Evolutionary conservation across 2,113 vertebrate species (phyloP).

Genomic region (Penelope pileata): DNA sequence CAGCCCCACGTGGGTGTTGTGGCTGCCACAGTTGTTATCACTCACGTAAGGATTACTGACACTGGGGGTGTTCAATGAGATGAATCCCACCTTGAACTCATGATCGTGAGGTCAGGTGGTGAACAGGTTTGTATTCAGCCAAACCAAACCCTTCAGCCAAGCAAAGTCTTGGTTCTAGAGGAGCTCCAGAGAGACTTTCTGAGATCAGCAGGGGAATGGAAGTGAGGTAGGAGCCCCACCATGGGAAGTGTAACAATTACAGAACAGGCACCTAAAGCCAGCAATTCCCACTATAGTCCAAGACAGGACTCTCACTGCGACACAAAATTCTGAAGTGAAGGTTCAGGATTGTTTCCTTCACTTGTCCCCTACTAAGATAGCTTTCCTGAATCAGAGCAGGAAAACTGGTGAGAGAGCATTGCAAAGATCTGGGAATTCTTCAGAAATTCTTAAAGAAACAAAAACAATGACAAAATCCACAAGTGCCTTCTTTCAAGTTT

Average conservation of each 20-base stretch:
- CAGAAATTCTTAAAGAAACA: background rate
- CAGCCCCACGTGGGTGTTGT: background rate
- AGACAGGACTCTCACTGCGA: background rate
- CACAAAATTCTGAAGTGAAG: background rate
- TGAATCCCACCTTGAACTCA: background rate
- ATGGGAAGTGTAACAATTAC: background rate
- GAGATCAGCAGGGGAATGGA: background rate
- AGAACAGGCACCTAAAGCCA: background rate
- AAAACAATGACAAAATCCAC: background rate
- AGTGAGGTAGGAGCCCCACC: background rate
- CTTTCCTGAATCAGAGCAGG: background rate
- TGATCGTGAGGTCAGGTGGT: background rate
- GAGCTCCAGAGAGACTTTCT: background rate
- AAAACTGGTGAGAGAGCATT: background rate
- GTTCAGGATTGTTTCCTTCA: accelerated
- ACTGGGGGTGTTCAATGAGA: background rate
- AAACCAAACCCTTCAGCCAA: background rate
- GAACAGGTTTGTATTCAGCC: background rate
- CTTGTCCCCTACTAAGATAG: background rate
- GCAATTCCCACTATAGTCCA: background rate
- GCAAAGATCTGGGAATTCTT: background rate
- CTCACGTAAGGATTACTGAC: background rate
- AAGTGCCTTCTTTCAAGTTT: background rate
- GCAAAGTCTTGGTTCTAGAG: background rate
- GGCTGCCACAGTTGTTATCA: background rate